Conservation (phyloP, 2,797 vertebrate genomes). For the Smutsia gigantea region DNA sequence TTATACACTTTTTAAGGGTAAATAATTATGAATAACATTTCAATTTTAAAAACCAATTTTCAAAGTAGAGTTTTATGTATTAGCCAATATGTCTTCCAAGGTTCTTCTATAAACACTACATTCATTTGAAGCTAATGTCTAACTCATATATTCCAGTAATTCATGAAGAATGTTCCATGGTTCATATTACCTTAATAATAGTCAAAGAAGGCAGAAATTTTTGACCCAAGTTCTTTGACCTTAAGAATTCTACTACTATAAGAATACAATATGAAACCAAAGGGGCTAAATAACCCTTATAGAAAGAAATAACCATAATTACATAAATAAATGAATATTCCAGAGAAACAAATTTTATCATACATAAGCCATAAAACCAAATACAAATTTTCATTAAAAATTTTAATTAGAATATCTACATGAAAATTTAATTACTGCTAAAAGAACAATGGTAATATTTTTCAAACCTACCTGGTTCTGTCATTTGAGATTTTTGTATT, state of each 20-base stretch:
- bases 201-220: background rate
- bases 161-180: conserved; percentile 9
- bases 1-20: background rate
- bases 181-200: background rate
- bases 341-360: conserved; percentile 37
- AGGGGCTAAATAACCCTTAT: background rate
- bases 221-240: background rate
- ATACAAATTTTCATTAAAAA: conserved; percentile 17
- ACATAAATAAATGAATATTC: background rate
- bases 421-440: conserved; percentile 23
- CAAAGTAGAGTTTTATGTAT: conserved; percentile 44
- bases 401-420: background rate
- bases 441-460: conserved; percentile 29
- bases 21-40: conserved; percentile 32
- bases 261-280: conserved; percentile 13
- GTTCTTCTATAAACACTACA: background rate
- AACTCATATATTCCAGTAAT: background rate
- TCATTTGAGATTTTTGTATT: conserved; percentile 89
- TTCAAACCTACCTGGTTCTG: conserved; percentile 90
- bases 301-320: conserved; percentile 51
- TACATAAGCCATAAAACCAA: background rate
- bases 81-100: background rate
- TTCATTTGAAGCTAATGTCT: conserved; percentile 8
- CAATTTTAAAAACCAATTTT: conserved; percentile 23
- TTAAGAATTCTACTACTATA: conserved; percentile 17